Percentiles rank a stretch among this genome's conserved stretches.
Evolutionary conservation across 2,888 invertebrate species (phyloP).

Genomic region (Branchipolynoe longqiensis): DNA sequence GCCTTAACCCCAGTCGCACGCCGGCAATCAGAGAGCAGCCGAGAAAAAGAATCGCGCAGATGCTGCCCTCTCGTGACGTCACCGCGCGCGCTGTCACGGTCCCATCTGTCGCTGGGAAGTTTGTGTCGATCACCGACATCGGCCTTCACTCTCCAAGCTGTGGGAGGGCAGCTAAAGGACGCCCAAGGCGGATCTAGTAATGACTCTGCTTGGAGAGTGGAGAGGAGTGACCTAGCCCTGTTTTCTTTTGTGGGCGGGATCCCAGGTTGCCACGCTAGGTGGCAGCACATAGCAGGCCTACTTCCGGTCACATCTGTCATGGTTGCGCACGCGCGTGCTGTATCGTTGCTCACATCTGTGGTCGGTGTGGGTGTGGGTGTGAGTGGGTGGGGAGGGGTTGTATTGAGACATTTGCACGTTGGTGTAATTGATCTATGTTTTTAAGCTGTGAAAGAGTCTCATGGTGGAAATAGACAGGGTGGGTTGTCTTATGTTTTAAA

Average conservation of each 20-base stretch:
- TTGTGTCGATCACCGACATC: background rate
- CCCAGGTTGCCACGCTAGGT: conserved; percentile 7
- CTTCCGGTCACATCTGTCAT: conserved; percentile 43
- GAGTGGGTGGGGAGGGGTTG: too few species aligned
- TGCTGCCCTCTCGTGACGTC: conserved; percentile 43
- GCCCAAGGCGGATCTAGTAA: too few species aligned
- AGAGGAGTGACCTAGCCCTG: too few species aligned
- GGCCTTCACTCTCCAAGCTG: too few species aligned
- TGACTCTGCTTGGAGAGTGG: too few species aligned
- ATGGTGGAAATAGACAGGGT: too few species aligned
- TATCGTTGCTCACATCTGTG: conserved; percentile 23
- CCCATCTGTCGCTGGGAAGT: conserved; percentile 27
- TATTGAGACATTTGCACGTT: too few species aligned
- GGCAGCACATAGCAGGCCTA: background rate
- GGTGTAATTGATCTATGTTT: too few species aligned
- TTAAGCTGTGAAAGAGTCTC: too few species aligned
- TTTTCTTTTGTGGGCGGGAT: background rate
- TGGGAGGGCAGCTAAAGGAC: too few species aligned
- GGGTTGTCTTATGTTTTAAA: too few species aligned
- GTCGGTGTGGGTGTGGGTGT: background rate
- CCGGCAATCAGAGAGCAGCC: background rate
- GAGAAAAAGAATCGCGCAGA: too few species aligned
- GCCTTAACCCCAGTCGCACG: background rate
- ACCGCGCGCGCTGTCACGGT: conserved; percentile 18
- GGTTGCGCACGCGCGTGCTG: background rate